Evolutionary conservation across 2,888 invertebrate genomes (phyloP).

Genomic region (Ichneumoninae sp.): DNA sequence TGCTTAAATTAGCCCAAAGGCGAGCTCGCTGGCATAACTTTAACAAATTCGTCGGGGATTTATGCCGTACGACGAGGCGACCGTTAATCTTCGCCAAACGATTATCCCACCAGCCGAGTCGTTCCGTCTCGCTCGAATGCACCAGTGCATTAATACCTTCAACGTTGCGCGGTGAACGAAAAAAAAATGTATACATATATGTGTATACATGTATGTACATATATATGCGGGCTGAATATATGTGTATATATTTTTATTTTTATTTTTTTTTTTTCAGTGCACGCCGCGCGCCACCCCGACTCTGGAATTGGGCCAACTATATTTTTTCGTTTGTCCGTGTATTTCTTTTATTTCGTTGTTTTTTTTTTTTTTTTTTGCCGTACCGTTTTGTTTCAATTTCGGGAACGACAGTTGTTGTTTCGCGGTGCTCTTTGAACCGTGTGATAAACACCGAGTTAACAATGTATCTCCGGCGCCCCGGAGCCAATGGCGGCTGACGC

Average conservation of each 20-base stretch:
- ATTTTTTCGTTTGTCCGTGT: conserved; percentile 10
- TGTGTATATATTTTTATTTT: no score
- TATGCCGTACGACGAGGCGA: conserved; percentile 55
- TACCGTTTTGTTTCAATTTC: conserved; percentile 29
- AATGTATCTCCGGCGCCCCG: neutral
- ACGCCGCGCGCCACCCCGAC: conserved; percentile 8
- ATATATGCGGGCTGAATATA: no score
- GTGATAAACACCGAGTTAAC: conserved; percentile 29
- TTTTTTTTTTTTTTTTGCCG: neutral
- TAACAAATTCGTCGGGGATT: conserved; percentile 69
- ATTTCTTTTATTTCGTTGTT: neutral
- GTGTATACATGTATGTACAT: neutral
- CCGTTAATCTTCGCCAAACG: conserved; percentile 65
- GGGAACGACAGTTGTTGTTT: conserved; percentile 14
- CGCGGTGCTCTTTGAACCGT: conserved; percentile 18
- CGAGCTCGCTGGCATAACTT: conserved; percentile 60
- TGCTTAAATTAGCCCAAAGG: conserved; percentile 64
- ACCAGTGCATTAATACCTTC: conserved; percentile 58
- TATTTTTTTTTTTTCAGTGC: no score
- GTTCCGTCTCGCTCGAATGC: conserved; percentile 51
- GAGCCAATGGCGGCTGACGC: neutral
- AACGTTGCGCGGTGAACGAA: conserved; percentile 47
- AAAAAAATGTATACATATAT: conserved; percentile 5
- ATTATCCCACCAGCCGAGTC: conserved; percentile 35
- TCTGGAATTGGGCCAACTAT: conserved; percentile 23